Evolutionary conservation across 2,113 vertebrate species (phyloP).

Genomic region (Triplophysa tibetana): DNA sequence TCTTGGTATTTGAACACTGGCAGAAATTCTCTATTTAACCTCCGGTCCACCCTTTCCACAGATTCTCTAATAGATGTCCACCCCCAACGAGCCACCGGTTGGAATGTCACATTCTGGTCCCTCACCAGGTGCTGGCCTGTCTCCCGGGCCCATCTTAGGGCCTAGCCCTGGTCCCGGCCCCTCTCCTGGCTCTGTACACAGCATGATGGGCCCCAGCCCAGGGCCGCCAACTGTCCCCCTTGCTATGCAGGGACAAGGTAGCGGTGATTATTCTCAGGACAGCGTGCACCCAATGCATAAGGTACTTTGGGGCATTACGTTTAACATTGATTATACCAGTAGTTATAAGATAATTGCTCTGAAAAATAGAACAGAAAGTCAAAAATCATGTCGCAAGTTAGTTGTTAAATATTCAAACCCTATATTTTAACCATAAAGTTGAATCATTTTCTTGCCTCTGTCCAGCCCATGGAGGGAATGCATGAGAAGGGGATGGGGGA

Average conservation of each 20-base stretch:
- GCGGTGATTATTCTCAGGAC: slow-evolving; percentile 89
- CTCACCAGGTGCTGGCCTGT: slow-evolving; percentile 91
- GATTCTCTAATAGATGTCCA: slow-evolving; percentile 82
- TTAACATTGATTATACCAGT: neutral
- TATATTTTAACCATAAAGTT: neutral
- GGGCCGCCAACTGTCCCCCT: slow-evolving; percentile 89
- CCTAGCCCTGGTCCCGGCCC: slow-evolving; percentile 95
- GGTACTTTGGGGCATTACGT: slow-evolving; percentile 70
- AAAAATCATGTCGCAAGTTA: too few relatives aligned
- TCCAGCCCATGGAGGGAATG: slow-evolving; percentile 88
- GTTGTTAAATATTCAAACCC: too few relatives aligned
- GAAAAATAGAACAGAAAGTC: neutral
- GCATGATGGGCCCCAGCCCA: slow-evolving; percentile 97
- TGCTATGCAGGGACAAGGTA: slow-evolving; percentile 81
- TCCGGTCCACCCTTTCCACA: slow-evolving; percentile 29
- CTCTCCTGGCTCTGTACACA: slow-evolving; percentile 95
- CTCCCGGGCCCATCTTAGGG: slow-evolving; percentile 95
- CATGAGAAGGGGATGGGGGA: slow-evolving; percentile 92
- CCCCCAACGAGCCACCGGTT: slow-evolving; percentile 85
- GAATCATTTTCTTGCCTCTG: slow-evolving; percentile 45
- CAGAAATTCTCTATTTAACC: neutral
- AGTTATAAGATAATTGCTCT: neutral
- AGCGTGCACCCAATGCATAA: slow-evolving; percentile 91
- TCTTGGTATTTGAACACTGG: too few relatives aligned
- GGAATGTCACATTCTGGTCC: slow-evolving; percentile 95